These are phyloP conservation scores for Phocoena phocoena DNA, from an alignment of 2,113 vertebrate genomes.

Conservation along the genomic window DNA sequence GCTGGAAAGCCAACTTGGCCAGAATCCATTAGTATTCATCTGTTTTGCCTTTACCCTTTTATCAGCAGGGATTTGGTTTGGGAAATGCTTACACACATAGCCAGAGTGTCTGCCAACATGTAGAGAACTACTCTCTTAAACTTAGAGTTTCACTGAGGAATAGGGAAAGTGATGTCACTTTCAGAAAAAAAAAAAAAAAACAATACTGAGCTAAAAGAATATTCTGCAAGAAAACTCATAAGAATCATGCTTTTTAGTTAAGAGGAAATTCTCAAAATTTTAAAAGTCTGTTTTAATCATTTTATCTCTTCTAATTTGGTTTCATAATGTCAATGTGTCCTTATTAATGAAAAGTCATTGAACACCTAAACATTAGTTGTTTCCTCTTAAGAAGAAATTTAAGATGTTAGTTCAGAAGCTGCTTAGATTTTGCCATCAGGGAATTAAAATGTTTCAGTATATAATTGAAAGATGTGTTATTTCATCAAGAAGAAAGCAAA, in stretches of 20 bases:
- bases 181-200: not conserved
- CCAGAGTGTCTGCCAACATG: not conserved
- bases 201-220: not conserved
- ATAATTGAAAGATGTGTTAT: slow-evolving; percentile 75
- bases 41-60: not conserved
- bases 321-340: slow-evolving; percentile 58
- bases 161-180: accelerated
- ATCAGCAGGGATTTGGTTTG: not conserved
- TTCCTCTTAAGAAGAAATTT: slow-evolving; percentile 43
- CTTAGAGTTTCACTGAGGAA: not conserved
- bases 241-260: not conserved
- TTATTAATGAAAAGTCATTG: slow-evolving; percentile 77
- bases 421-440: slow-evolving; percentile 58
- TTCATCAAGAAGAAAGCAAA: slow-evolving; percentile 62
- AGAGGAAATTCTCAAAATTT: slow-evolving; percentile 46
- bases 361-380: slow-evolving; percentile 65
- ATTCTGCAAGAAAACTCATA: not conserved
- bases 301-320: slow-evolving; percentile 68
- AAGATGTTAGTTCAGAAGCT: slow-evolving; percentile 57
- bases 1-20: not conserved
- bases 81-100: not conserved
- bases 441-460: slow-evolving; percentile 57
- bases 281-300: slow-evolving; percentile 68
- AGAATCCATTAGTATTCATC: not conserved
- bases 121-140: not conserved